Conservation (phyloP, 2,113 vertebrate genomes). For the Mungos mungo region DNA sequence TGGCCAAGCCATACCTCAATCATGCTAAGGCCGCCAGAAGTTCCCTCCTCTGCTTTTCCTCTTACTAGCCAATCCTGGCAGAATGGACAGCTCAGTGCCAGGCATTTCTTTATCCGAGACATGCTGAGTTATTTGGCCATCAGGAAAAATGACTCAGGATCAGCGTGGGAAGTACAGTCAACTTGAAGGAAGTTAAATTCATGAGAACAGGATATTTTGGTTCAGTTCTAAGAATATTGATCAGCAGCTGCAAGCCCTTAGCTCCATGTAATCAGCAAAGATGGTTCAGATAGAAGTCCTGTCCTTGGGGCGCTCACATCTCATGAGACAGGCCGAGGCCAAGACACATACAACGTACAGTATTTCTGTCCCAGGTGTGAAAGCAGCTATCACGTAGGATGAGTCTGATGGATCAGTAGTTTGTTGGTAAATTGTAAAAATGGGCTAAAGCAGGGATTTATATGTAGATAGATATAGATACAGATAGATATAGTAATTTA, state of each 20-base stretch:
- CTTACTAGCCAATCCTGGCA: constrained; percentile 33
- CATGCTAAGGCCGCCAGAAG: neutral
- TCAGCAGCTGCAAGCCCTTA: neutral
- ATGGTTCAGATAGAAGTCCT: neutral
- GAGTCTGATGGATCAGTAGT: neutral
- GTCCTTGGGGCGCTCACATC: neutral
- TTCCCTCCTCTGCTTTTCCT: neutral
- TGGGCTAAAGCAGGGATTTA: neutral
- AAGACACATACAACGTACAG: neutral
- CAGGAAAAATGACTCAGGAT: neutral
- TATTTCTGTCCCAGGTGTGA: neutral
- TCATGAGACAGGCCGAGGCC: neutral
- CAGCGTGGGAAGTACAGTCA: neutral
- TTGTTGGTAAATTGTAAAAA: neutral
- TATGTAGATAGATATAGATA: too few species aligned
- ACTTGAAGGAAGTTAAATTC: constrained; percentile 40
- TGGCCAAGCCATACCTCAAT: constrained; percentile 49
- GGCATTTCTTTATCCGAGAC: neutral
- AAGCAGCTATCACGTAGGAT: neutral
- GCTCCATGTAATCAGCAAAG: neutral
- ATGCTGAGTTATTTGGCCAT: neutral
- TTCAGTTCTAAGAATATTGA: neutral
- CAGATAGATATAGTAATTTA: neutral
- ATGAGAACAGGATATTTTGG: neutral
- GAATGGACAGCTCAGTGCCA: neutral